Evolutionary conservation across 2,888 invertebrate species (phyloP).

Genomic region (Chironomus riparius): DNA sequence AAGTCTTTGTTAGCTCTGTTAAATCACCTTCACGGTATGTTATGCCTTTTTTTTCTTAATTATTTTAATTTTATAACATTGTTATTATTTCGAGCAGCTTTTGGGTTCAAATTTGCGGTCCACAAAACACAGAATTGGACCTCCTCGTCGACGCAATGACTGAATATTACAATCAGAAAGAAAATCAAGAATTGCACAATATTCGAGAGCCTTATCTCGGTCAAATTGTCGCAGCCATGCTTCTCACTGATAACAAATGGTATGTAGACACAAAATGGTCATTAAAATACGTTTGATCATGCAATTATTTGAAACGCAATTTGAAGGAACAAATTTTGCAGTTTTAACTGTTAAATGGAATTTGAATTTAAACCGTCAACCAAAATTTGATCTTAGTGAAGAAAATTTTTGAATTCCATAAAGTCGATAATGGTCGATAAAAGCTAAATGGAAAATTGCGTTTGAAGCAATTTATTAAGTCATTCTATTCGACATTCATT

Average conservation of each 20-base stretch:
- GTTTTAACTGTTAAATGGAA: too few species aligned
- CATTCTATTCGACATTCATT: not conserved
- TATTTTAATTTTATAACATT: not conserved
- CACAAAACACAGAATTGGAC: conserved; percentile 66
- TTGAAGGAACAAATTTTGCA: too few species aligned
- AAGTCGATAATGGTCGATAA: conserved; percentile 33
- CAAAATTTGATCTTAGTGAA: too few species aligned
- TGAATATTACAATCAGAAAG: conserved; percentile 58
- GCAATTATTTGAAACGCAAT: too few species aligned
- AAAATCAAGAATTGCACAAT: conserved; percentile 54
- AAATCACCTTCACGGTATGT: conserved; percentile 54
- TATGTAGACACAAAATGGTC: conserved; percentile 44
- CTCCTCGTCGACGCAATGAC: conserved; percentile 75
- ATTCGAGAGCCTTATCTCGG: conserved; percentile 54
- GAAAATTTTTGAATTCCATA: too few species aligned
- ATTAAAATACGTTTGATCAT: too few species aligned
- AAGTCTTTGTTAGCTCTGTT: conserved; percentile 80
- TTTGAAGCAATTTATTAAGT: not conserved
- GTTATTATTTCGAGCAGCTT: conserved; percentile 42
- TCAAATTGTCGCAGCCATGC: conserved; percentile 77
- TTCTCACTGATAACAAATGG: conserved; percentile 75
- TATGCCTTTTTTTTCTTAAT: not conserved
- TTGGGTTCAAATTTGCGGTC: conserved; percentile 78
- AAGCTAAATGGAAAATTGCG: too few species aligned
- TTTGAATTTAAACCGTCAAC: too few species aligned